Base-by-base conservation (phyloP, 2,113 vertebrate genomes). In the Agelaius tricolor region DNA sequence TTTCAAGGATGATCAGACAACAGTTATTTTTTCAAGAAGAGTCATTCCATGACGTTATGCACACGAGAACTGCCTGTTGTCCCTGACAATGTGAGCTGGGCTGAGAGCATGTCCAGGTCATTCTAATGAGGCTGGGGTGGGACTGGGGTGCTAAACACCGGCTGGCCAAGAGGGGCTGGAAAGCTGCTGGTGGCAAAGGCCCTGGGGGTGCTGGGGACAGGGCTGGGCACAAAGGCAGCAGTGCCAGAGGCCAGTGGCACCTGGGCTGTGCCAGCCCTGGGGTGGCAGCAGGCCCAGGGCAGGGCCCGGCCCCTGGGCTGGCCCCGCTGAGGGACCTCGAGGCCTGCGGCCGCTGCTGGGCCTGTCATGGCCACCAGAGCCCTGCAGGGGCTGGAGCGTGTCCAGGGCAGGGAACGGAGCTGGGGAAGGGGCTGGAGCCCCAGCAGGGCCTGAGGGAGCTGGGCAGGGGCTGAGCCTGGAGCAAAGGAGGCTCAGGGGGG, bases 81-180 rank as follows among this genome's bases (percentile, higher is more conserved):
- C 22, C 11, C 20, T 41, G 37, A 9, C 57, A 39, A 0, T 0
- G 6, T 31, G 44, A 73, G 83, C 55, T 51, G 1, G 31, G 8
- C 26, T 58, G 24, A 21, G 17, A 35, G 18, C n/a, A 16, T 4
- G 6, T 10, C 26, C 62, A 33, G 24, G 7, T 10, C 31, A 4
- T 20, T 23, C 14, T 41, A 13, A 8, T 12, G 4, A 30, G 26
- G 18, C 35, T n/a, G n/a, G 15, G 18, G 10, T 46, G 23, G 28
- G 13, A 12, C 49, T 31, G 37, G 11, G 52, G 30, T 19, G 22
- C 15, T 27, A 33, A 41, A 22, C 15, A 11, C 15, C 33, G 52
- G 2, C 27, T 37, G 68, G 52, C 24, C 4, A 31, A 81, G 44
- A 52, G 52, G 52, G 37, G 39, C 61, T 65, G 76, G 26, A 5